A percentile compares a stretch with the other conserved stretches of the same genome.
These are phyloP conservation scores for Fragum whitleyi DNA, from an alignment of 2,888 invertebrate genomes.

Conservation along the genomic window DNA sequence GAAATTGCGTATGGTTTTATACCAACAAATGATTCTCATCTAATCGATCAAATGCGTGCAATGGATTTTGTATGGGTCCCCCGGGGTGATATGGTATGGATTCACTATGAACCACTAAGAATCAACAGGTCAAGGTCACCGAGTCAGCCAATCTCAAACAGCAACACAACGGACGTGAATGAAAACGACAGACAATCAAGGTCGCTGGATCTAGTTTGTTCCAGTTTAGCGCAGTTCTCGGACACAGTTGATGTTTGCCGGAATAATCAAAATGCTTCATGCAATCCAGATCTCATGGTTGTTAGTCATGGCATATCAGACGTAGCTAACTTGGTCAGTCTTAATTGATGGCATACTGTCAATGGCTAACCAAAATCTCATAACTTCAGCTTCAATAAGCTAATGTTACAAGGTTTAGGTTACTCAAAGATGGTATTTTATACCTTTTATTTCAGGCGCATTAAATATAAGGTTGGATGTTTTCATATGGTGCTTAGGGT, in stretches of 20 bases:
- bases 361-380: too few species aligned
- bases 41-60: constrained; percentile 73
- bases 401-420: too few species aligned
- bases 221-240: constrained; percentile 42
- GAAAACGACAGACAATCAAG: constrained; percentile 17
- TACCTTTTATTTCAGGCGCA: background rate
- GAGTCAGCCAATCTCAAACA: background rate
- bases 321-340: constrained; percentile 7
- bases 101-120: constrained; percentile 55
- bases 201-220: constrained; percentile 51
- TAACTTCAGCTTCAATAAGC: too few species aligned
- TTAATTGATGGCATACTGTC: background rate
- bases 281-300: background rate
- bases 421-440: background rate
- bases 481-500: too few species aligned
- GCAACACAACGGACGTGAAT: background rate
- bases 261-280: background rate
- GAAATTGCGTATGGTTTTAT: constrained; percentile 79
- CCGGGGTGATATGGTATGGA: constrained; percentile 80
- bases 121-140: constrained; percentile 49
- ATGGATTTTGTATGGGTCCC: constrained; percentile 81
- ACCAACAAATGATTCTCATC: constrained; percentile 73
- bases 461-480: too few species aligned
- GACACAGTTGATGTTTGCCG: constrained; percentile 8
- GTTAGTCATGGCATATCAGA: constrained; percentile 10